Percentiles rank a stretch among this genome's conserved stretches.
Conservation (phyloP, 1,140 invertebrate species). For the Drosophila dunni region DNA sequence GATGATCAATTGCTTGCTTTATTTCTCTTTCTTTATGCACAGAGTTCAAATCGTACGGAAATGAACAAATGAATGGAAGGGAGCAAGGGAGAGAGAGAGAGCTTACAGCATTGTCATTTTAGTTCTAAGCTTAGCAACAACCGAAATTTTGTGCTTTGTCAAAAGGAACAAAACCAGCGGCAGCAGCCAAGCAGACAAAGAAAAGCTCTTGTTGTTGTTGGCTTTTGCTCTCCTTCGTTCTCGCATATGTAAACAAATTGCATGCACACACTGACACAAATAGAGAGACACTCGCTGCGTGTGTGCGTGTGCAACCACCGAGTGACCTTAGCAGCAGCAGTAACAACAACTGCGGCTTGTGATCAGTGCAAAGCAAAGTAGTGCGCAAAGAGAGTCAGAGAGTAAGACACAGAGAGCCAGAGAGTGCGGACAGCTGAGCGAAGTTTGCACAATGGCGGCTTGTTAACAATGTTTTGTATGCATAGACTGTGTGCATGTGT, state of each 20-base stretch:
- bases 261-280: conserved; percentile 31
- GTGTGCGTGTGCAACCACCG: conserved; percentile 45
- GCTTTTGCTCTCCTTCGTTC: conserved; percentile 22
- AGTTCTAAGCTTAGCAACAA: conserved; percentile 3
- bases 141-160: neutral
- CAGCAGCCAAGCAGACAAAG: conserved; percentile 11
- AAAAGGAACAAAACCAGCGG: conserved; percentile 9
- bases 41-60: neutral
- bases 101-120: neutral
- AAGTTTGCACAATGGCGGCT: conserved; percentile 49
- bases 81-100: neutral
- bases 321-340: conserved; percentile 64
- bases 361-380: conserved; percentile 22
- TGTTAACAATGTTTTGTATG: conserved; percentile 32
- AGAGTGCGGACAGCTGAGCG: conserved; percentile 34
- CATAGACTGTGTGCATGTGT: neutral
- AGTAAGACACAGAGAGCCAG: conserved; percentile 9
- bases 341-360: conserved; percentile 11
- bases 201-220: conserved; percentile 7
- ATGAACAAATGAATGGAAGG: neutral
- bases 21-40: neutral
- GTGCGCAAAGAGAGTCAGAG: conserved; percentile 8
- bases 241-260: conserved; percentile 64
- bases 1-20: conserved; percentile 14
- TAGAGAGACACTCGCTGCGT: conserved; percentile 1